phyloP scores from a whole-genome alignment of 1,140 invertebrate genomes.

The Drosophila subobscura region DNA sequence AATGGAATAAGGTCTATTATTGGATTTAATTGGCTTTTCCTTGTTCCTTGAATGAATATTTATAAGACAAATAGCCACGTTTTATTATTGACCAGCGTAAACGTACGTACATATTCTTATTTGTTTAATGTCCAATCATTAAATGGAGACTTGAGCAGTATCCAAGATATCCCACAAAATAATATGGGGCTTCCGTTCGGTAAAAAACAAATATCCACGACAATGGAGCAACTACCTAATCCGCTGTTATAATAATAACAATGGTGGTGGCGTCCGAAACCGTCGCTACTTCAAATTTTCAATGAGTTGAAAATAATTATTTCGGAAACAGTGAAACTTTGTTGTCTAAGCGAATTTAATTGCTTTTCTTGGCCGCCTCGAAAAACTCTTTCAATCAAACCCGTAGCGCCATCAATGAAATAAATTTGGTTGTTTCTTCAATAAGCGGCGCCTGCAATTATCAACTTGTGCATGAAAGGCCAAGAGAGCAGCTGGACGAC shows the following conservation, averaged over 20 bases:
- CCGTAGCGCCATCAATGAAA: constrained; percentile 67
- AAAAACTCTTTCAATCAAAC: constrained; percentile 53
- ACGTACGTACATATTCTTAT: no score
- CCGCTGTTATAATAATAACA: constrained; percentile 62
- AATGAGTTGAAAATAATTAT: constrained; percentile 32
- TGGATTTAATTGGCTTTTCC: neutral
- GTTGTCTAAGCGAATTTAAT: constrained; percentile 75
- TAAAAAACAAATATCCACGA: constrained; percentile 25
- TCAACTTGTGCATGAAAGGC: constrained; percentile 54
- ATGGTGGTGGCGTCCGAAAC: constrained; percentile 64
- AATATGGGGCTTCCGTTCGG: constrained; percentile 37
- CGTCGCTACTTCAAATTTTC: constrained; percentile 62
- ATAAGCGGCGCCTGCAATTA: constrained; percentile 80
- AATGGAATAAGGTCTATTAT: no score
- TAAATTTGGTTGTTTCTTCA: constrained; percentile 43
- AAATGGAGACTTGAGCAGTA: no score
- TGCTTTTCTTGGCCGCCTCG: constrained; percentile 30
- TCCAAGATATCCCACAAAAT: neutral
- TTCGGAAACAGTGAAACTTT: constrained; percentile 36
- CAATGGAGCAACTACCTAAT: constrained; percentile 59
- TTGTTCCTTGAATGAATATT: no score
- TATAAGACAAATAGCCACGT: no score
- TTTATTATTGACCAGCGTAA: no score
- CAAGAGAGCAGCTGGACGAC: constrained; percentile 65
- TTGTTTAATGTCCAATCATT: no score